These are phyloP conservation scores for Aegotheles bennettii DNA, from an alignment of 2,113 vertebrate species.

Conservation along the genomic window DNA sequence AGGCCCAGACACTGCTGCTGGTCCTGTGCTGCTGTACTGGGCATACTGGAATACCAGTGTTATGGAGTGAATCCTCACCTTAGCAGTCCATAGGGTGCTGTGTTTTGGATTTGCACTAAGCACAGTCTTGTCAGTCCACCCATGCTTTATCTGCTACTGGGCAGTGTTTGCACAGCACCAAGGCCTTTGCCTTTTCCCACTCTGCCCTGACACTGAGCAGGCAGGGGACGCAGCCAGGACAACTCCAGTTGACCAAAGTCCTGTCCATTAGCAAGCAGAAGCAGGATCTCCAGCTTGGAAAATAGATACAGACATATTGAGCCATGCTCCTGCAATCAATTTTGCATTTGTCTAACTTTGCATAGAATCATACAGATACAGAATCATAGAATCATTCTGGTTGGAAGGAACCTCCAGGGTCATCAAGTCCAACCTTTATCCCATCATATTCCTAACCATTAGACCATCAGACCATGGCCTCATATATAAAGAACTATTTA, in stretches of 20 bases:
- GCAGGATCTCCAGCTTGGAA: background rate
- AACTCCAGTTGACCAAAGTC: background rate
- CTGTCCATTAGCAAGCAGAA: background rate
- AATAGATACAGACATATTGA: background rate
- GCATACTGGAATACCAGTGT: background rate
- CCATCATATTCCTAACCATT: no score
- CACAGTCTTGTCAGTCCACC: background rate
- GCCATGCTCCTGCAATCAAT: background rate
- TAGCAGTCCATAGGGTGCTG: accelerated
- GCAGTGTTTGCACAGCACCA: background rate
- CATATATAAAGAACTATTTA: background rate
- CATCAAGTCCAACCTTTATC: no score
- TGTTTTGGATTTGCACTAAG: background rate
- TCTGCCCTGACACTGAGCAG: background rate
- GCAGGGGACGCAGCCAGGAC: background rate
- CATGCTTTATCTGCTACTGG: background rate
- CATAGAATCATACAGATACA: background rate
- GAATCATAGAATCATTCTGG: no score
- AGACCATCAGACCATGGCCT: no score
- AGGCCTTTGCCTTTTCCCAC: background rate
- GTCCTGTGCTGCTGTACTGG: background rate
- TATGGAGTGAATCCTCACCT: background rate
- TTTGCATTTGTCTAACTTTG: background rate
- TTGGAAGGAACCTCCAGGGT: no score
- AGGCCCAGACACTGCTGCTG: background rate